Conservation (phyloP, 2,797 vertebrate genomes). For the Florisuga fusca region DNA sequence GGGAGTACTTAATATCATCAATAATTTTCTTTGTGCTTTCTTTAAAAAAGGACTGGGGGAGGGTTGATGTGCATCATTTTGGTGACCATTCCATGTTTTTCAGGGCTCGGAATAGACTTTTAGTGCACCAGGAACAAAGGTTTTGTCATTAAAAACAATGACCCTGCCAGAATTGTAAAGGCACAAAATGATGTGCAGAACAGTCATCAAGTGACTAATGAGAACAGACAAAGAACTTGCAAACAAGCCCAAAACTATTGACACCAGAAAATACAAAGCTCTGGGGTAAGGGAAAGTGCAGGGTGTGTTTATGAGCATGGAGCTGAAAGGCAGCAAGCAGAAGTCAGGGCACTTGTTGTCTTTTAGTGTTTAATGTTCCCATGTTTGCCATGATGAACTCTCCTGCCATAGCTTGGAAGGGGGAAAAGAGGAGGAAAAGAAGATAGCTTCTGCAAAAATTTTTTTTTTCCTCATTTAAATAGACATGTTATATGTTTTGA, state of each 20-base stretch:
- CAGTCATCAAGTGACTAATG: conserved; percentile 33
- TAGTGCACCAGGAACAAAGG: background rate
- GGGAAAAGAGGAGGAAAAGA: background rate
- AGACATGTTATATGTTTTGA: background rate
- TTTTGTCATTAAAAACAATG: conserved; percentile 44
- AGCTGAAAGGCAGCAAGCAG: background rate
- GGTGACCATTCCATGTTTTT: background rate
- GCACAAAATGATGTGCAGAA: conserved; percentile 14
- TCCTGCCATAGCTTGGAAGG: background rate
- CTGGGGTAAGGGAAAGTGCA: conserved; percentile 45
- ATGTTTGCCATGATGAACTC: background rate
- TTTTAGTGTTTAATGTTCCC: background rate
- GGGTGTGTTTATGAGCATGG: background rate
- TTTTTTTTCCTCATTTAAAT: background rate
- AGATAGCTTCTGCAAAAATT: background rate
- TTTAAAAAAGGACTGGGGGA: background rate
- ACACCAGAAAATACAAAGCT: conserved; percentile 1
- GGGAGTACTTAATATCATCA: background rate
- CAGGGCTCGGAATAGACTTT: background rate
- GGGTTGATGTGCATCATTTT: background rate
- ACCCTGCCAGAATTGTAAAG: background rate
- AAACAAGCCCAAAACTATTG: conserved; percentile 33
- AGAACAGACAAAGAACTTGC: conserved; percentile 38
- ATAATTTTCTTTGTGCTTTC: background rate
- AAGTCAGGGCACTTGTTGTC: background rate